Evolutionary conservation across 2,888 invertebrate species (phyloP).

Genomic region (Phengaris alcon): DNA sequence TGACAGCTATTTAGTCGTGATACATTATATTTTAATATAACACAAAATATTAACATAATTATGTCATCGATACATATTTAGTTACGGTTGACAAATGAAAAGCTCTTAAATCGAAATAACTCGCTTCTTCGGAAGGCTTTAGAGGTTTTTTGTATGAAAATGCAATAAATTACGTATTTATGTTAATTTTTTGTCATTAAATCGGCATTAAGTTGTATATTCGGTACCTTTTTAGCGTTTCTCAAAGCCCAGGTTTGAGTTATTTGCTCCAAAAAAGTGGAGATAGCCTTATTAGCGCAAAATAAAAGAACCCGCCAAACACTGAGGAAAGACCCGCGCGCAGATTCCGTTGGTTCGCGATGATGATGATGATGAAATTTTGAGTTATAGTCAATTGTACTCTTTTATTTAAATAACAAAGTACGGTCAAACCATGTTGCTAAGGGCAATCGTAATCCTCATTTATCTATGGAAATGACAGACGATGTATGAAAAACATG

Average conservation of each 20-base stretch:
- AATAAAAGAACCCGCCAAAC: too few relatives aligned
- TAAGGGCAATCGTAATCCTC: too few relatives aligned
- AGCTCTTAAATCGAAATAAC: slow-evolving; percentile 52
- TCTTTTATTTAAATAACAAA: too few relatives aligned
- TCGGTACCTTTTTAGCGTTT: slow-evolving; percentile 19
- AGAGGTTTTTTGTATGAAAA: slow-evolving; percentile 36
- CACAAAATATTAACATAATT: slow-evolving; percentile 54
- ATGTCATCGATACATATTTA: slow-evolving; percentile 52
- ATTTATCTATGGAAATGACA: too few relatives aligned
- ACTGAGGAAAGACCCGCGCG: too few relatives aligned
- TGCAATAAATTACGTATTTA: slow-evolving; percentile 38
- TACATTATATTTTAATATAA: slow-evolving; percentile 31
- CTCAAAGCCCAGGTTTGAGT: not conserved
- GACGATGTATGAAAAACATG: too few relatives aligned
- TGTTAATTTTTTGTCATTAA: slow-evolving; percentile 36
- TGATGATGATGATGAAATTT: too few relatives aligned
- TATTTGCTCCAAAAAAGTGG: not conserved
- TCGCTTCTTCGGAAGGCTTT: slow-evolving; percentile 40
- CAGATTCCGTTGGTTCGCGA: too few relatives aligned
- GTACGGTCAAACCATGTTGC: too few relatives aligned
- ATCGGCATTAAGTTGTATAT: slow-evolving; percentile 31
- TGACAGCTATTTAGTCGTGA: slow-evolving; percentile 6
- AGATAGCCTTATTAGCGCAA: not conserved
- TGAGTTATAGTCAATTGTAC: too few relatives aligned
- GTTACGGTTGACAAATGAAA: slow-evolving; percentile 68